Conservation (phyloP, 2,113 vertebrate species). For the Peromyscus maniculatus region DNA sequence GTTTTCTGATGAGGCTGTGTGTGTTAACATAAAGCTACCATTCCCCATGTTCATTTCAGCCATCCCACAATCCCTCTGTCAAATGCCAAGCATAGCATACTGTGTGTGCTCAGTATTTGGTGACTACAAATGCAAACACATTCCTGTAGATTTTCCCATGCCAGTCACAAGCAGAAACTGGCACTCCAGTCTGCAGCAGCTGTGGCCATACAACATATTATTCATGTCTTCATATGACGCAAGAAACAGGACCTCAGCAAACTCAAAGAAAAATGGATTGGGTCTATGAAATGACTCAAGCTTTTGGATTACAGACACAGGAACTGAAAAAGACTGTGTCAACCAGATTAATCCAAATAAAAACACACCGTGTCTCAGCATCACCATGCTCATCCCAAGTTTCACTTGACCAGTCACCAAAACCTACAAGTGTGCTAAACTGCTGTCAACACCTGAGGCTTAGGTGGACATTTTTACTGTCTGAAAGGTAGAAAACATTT, state of each 20-base stretch:
- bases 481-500: constrained; percentile 10
- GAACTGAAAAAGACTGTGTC: constrained; percentile 40
- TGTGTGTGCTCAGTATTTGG: background rate
- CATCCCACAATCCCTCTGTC: background rate
- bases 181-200: background rate
- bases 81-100: background rate
- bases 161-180: background rate
- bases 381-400: background rate
- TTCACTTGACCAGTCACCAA: background rate
- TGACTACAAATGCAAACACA: constrained; percentile 39
- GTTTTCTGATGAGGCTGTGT: background rate
- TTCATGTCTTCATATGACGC: constrained; percentile 20
- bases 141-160: constrained; percentile 27
- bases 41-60: background rate
- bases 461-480: background rate
- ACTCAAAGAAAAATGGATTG: background rate
- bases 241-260: constrained; percentile 42
- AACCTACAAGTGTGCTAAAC: background rate
- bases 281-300: constrained; percentile 33
- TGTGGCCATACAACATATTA: background rate
- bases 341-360: background rate
- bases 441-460: background rate
- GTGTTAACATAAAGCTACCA: background rate
- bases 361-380: background rate
- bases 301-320: background rate